Evolutionary conservation across 35 echinoderm and acorn worm species (phyloP), one percentile per base, ranked within the genome.

Genomic region (Ophioderma brevispina): DNA sequence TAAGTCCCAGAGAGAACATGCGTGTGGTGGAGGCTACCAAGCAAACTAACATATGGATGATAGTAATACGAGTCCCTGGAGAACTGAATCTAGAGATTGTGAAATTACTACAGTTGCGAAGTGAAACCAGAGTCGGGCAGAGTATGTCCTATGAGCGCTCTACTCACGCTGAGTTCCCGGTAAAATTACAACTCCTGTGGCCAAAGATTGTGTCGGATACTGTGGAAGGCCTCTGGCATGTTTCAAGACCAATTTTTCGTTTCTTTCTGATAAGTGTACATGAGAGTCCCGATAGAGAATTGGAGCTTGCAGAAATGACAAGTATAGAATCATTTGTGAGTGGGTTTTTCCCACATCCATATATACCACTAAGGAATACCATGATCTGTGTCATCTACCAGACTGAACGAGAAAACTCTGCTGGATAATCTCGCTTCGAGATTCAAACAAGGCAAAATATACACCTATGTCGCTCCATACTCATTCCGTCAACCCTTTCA

Each of bases 401-500:
- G 97, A 99, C 81, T 99, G 13, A 99, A 93, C 32, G 97, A 99
- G 64, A 90, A 95, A 15, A 93, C 91, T 17, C 88, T 99, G 6
- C 89, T 99, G 78, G 88, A 93, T 39, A 99, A 95, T 37, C 50
- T 99, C 6, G 78, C 94, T 23, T 55, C 97, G n/a, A 77, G 97
- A 32, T 99, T 99, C 38, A 92, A 92, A 81, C 91, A 95, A 80
- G 97, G 94, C 39, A 99, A 99, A 79, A 99, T 99, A 77, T 99
- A 99, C 94, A 99, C 97, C 0, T 99, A 99, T 43, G 97, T 99
- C 28, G 97, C 93, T 37, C 97, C 97, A 14, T 99, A 95, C 78
- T 89, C 92, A 75, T 99, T 99, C 87, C 95, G 82, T 80, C n/a
- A n/a, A n/a, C n/a, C n/a, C n/a, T n/a, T n/a, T n/a, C n/a, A n/a